Evolutionary conservation across 1,140 invertebrate species (phyloP), one percentile per base, ranked within the genome.

Genomic region (Pogonus chalceus): DNA sequence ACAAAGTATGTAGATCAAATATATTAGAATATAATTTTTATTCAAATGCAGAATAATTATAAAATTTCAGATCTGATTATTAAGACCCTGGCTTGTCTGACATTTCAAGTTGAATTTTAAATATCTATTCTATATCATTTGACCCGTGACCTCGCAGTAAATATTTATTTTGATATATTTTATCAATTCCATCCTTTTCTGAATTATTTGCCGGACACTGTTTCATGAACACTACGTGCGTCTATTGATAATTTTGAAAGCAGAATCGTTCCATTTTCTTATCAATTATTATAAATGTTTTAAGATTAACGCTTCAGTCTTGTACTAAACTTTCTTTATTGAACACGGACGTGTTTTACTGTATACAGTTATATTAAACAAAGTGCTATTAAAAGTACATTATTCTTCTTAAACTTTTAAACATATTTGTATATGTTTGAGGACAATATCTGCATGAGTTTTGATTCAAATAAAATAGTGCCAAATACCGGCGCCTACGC

Each of bases 261-360:
- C 4, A 43, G 37, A 43, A 43, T 43, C 37, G 37, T 16, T 43
- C 37, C 37, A 43, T 7, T 43, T 43, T 43, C 37, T 43, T 43
- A 43, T 43, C 37, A 16, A 12, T 9, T 43, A 43, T 43, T 43
- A 16, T 43, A 10, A 18, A 7, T 10, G 37, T 43, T 10, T 43
- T 43, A 10, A 43, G 37, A 43, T 43, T 16, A 43, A 4, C 18
- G 7, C 37, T 43, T 43, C 37, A 43, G 37, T 43, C n/a, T n/a
- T n/a, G n/a, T n/a, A n/a, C n/a, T n/a, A n/a, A n/a, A n/a, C n/a
- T n/a, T n/a, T 43, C 37, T 10, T 4, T 43, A 10, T 43, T 43
- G 37, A 18, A 43, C 37, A 43, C 37, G 3, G 37, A 43, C n/a
- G 37, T 16, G 9, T 10, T 18, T 4, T 18, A 43, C 37, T 10